These are phyloP conservation scores for Oscheius sp. DNA, from an alignment of 1,140 invertebrate genomes.

Conservation along the genomic window DNA sequence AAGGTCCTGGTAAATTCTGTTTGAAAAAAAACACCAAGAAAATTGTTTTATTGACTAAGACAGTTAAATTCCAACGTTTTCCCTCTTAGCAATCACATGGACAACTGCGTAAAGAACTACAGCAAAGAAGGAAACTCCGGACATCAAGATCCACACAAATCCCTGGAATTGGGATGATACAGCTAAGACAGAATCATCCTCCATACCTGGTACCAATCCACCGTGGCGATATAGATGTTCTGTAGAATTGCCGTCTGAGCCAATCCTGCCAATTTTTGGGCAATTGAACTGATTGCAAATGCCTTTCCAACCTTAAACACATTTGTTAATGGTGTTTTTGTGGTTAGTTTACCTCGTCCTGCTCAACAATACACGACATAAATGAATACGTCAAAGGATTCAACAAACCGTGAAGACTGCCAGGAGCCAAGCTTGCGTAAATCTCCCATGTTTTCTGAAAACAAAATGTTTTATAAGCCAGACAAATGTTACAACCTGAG, in stretches of 20 bases:
- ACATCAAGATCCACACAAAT: slow-evolving; percentile 45
- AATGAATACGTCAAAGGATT: slow-evolving; percentile 48
- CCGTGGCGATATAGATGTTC: slow-evolving; percentile 44
- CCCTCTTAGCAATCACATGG: slow-evolving; percentile 35
- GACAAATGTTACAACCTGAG: background rate
- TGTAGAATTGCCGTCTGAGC: slow-evolving; percentile 45
- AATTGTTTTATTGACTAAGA: too few relatives aligned
- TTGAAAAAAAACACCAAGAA: too few relatives aligned
- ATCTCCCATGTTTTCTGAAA: slow-evolving; percentile 43
- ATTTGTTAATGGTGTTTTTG: too few relatives aligned
- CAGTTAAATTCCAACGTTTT: slow-evolving; percentile 33
- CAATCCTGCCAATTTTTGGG: slow-evolving; percentile 40
- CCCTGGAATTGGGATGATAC: slow-evolving; percentile 20
- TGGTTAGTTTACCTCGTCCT: slow-evolving; percentile 39
- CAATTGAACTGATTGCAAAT: slow-evolving; percentile 44
- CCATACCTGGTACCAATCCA: slow-evolving; percentile 45
- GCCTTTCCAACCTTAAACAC: slow-evolving; percentile 43
- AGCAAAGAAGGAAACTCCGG: slow-evolving; percentile 24
- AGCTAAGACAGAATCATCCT: background rate
- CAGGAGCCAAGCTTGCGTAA: slow-evolving; percentile 45
- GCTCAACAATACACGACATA: slow-evolving; percentile 42
- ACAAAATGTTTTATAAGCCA: background rate
- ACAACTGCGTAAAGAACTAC: slow-evolving; percentile 32
- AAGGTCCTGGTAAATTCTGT: too few relatives aligned
- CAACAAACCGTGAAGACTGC: slow-evolving; percentile 43